phyloP scores from a whole-genome alignment of 2,113 vertebrate genomes.

The Stegastes partitus region DNA sequence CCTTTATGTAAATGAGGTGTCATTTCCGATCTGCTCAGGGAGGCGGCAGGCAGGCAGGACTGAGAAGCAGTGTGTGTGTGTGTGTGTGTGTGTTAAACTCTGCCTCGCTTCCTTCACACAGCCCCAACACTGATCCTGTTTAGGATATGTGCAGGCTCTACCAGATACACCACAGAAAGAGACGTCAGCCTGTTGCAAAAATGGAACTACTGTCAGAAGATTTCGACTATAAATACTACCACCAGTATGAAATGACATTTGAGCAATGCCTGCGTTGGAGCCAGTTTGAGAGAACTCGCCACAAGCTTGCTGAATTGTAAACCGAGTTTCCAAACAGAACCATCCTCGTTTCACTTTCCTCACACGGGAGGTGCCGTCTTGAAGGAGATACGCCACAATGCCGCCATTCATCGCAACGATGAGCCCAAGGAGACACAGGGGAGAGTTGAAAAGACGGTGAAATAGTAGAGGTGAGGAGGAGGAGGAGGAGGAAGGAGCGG shows the following conservation, averaged over 20 bases:
- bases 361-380: slow-evolving; percentile 8
- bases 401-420: slow-evolving; percentile 41
- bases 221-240: not conserved
- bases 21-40: slow-evolving; percentile 92
- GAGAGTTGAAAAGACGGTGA: slow-evolving; percentile 30
- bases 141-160: slow-evolving; percentile 45
- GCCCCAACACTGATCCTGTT: slow-evolving; percentile 64
- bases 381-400: slow-evolving; percentile 7
- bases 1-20: slow-evolving; percentile 99
- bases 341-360: slow-evolving; percentile 34
- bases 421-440: slow-evolving; percentile 48
- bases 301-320: slow-evolving; percentile 1
- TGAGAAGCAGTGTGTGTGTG: slow-evolving; percentile 52
- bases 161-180: slow-evolving; percentile 57
- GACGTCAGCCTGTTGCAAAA: slow-evolving; percentile 36
- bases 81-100: slow-evolving; percentile 43
- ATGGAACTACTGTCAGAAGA: slow-evolving; percentile 7
- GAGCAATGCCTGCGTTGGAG: not conserved
- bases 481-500: slow-evolving; percentile 35
- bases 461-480: slow-evolving; percentile 51
- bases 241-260: not conserved
- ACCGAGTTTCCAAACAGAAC: slow-evolving; percentile 1
- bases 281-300: not conserved
- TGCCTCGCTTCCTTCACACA: slow-evolving; percentile 52
- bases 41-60: slow-evolving; percentile 77